phyloP scores from a whole-genome alignment of 2,113 vertebrate genomes.

The Amblyopsis rosae region DNA sequence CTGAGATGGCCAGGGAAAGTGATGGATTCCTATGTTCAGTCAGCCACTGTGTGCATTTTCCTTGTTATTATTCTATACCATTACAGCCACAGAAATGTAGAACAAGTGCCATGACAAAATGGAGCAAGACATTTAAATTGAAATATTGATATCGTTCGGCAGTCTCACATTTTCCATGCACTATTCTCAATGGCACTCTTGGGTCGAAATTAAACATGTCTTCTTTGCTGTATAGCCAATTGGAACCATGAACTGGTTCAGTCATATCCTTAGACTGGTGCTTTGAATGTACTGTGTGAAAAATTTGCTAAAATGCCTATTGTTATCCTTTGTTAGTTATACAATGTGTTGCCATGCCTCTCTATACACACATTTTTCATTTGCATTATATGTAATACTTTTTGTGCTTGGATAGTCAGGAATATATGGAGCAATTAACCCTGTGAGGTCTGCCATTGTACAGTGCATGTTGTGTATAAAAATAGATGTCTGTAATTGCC shows the following conservation, averaged over 20 bases:
- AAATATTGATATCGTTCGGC: background rate
- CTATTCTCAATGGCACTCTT: background rate
- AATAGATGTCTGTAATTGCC: slow-evolving; percentile 21
- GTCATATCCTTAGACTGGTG: background rate
- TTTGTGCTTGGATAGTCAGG: background rate
- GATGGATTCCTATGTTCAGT: slow-evolving; percentile 23
- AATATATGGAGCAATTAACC: background rate
- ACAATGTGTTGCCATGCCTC: background rate
- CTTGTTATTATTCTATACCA: slow-evolving; percentile 18
- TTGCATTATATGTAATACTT: background rate
- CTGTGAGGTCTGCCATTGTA: slow-evolving; percentile 38
- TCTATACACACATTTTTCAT: background rate
- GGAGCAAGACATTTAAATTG: background rate
- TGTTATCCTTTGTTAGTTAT: background rate
- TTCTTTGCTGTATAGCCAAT: slow-evolving; percentile 4
- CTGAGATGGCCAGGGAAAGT: slow-evolving; percentile 8
- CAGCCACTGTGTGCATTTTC: slow-evolving; percentile 12
- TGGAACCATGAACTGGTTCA: background rate
- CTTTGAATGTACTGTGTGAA: background rate
- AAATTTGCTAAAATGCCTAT: background rate
- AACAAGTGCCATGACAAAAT: background rate
- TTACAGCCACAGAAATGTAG: slow-evolving; percentile 2
- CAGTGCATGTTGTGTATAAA: slow-evolving; percentile 40
- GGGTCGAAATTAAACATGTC: background rate
- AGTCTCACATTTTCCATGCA: background rate